Percentiles rank a stretch among this genome's conserved stretches.
phyloP scores from a whole-genome alignment of 2,113 vertebrate species.

The Ibidorhyncha struthersii region DNA sequence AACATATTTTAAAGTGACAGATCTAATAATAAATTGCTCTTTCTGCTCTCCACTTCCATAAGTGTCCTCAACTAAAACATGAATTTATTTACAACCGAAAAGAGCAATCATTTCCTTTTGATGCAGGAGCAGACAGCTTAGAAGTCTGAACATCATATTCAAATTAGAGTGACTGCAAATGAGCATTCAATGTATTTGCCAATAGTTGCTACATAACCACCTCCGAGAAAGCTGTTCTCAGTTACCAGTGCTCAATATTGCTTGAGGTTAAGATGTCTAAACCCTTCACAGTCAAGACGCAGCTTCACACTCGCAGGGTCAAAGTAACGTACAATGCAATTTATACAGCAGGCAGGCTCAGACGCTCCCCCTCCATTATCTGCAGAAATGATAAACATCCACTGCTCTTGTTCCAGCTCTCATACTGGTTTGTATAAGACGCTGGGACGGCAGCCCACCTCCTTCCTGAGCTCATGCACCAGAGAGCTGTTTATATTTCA shows the following conservation, averaged over 20 bases:
- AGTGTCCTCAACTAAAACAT: conserved; percentile 38
- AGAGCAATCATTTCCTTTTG: conserved; percentile 23
- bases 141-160: conserved; percentile 19
- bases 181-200: not conserved
- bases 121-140: conserved; percentile 27
- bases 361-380: not conserved
- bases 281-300: not conserved
- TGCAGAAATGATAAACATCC: not conserved
- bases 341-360: not conserved
- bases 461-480: not conserved
- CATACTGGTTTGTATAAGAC: fast-evolving
- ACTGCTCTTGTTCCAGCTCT: not conserved
- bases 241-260: not conserved
- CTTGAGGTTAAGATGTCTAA: not conserved
- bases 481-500: not conserved
- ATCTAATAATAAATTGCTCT: conserved; percentile 55
- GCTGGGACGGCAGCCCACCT: not conserved
- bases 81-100: conserved; percentile 50
- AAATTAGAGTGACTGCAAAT: not conserved
- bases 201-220: not conserved
- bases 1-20: conserved; percentile 59
- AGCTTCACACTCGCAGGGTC: not conserved
- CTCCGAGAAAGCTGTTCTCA: conserved; percentile 42
- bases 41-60: conserved; percentile 46
- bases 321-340: not conserved